phyloP scores from a whole-genome alignment of 2,113 vertebrate genomes.

The Hiodon alosoides region DNA sequence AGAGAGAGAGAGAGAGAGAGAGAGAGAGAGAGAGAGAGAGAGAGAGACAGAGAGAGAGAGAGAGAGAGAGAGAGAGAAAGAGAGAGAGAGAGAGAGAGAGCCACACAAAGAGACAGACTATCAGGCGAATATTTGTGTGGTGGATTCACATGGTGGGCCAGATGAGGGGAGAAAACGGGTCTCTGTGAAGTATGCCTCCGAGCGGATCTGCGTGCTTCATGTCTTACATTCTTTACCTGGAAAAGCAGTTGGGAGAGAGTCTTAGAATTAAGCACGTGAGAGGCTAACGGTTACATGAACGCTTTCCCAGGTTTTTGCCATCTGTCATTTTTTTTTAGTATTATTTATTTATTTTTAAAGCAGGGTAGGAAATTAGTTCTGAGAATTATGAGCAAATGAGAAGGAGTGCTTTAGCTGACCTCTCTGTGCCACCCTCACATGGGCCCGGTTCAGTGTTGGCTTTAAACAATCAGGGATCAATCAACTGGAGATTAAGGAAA shows the following conservation, averaged over 20 bases:
- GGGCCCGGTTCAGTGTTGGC: constrained; percentile 59
- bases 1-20: too few species aligned
- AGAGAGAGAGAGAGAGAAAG: neutral
- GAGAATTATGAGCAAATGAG: constrained; percentile 65
- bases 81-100: neutral
- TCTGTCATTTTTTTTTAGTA: constrained; percentile 71
- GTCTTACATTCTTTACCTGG: constrained; percentile 43
- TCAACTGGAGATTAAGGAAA: constrained; percentile 54
- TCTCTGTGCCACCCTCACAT: constrained; percentile 56
- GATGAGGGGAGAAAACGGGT: constrained; percentile 43
- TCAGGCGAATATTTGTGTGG: constrained; percentile 44
- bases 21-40: too few species aligned
- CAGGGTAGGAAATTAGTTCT: constrained; percentile 61
- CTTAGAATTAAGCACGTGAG: constrained; percentile 45
- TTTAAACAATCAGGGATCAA: constrained; percentile 65
- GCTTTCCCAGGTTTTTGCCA: constrained; percentile 63
- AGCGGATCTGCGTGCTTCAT: constrained; percentile 45
- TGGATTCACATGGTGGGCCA: constrained; percentile 41
- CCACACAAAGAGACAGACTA: constrained; percentile 40
- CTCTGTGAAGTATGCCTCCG: constrained; percentile 46
- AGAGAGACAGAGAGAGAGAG: constrained; percentile 33
- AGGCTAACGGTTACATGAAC: constrained; percentile 52
- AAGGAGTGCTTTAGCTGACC: constrained; percentile 67
- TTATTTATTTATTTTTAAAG: neutral
- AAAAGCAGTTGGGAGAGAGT: constrained; percentile 28